These are phyloP conservation scores for Dilophus febrilis DNA, from an alignment of 2,888 invertebrate genomes.

Conservation along the genomic window DNA sequence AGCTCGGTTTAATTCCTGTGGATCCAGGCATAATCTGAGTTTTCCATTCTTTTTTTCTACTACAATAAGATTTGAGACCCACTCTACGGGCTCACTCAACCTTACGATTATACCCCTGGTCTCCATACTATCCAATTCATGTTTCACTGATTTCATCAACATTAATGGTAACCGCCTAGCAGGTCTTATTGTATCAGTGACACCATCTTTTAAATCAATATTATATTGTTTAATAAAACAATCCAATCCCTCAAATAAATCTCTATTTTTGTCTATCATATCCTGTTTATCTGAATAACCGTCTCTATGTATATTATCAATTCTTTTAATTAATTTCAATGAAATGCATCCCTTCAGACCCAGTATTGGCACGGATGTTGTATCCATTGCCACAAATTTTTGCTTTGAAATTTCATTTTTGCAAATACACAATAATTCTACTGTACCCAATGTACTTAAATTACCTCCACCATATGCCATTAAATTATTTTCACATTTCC, in stretches of 20 bases:
- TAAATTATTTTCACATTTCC: neutral
- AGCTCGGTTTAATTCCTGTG: constrained; percentile 13
- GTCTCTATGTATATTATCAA: neutral
- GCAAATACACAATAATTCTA: neutral
- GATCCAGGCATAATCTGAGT: constrained; percentile 13
- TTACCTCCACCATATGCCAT: neutral
- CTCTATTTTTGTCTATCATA: constrained; percentile 4
- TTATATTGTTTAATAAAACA: constrained; percentile 9
- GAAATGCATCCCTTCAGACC: constrained; percentile 1
- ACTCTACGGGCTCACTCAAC: neutral
- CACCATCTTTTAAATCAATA: constrained; percentile 8
- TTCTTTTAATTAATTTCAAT: neutral
- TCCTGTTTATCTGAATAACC: no score
- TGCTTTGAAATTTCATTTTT: neutral
- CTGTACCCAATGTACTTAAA: neutral
- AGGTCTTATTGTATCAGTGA: constrained; percentile 8
- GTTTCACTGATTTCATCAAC: neutral
- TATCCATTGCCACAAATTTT: constrained; percentile 1
- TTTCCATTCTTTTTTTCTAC: constrained; percentile 12
- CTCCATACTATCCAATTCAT: constrained; percentile 1
- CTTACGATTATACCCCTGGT: neutral
- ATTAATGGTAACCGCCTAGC: constrained; percentile 5
- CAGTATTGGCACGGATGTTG: constrained; percentile 1
- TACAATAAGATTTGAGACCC: constrained; percentile 9
- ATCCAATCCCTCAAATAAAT: constrained; percentile 9